Percentiles rank a stretch among this genome's conserved stretches.
Conservation (phyloP, 2,113 vertebrate species). For the Propithecus coquereli region DNA sequence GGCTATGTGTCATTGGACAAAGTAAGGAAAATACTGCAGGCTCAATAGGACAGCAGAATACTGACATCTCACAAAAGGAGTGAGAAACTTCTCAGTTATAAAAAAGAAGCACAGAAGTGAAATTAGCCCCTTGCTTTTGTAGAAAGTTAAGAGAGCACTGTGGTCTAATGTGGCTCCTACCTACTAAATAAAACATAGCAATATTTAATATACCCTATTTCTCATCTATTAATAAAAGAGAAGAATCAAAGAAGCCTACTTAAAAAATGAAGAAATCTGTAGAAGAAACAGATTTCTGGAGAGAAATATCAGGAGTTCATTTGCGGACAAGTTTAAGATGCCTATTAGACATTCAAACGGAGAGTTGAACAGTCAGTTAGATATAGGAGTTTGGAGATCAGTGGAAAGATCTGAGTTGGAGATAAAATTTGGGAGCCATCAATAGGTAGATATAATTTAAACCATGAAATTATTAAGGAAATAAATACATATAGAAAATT, state of each 20-base stretch:
- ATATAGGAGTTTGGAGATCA: background rate
- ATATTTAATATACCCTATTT: background rate
- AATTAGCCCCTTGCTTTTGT: background rate
- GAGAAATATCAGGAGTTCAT: background rate
- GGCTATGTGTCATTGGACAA: background rate
- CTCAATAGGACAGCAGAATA: background rate
- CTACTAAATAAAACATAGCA: background rate
- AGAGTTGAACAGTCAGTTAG: background rate
- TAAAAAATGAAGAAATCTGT: background rate
- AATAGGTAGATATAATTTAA: background rate
- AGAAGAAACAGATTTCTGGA: background rate
- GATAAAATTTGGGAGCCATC: background rate
- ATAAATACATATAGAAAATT: background rate
- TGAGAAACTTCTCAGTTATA: background rate
- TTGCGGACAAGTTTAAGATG: background rate
- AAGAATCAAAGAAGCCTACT: background rate
- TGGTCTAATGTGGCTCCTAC: background rate
- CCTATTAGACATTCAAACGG: background rate
- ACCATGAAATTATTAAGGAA: background rate
- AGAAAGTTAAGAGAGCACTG: background rate
- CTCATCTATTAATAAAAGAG: background rate
- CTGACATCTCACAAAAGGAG: background rate
- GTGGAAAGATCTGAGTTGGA: background rate
- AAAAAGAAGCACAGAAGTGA: background rate
- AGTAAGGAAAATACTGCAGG: background rate